These are phyloP conservation scores for Nephrotoma guestfalica DNA, from an alignment of 2,888 invertebrate genomes.

Conservation along the genomic window DNA sequence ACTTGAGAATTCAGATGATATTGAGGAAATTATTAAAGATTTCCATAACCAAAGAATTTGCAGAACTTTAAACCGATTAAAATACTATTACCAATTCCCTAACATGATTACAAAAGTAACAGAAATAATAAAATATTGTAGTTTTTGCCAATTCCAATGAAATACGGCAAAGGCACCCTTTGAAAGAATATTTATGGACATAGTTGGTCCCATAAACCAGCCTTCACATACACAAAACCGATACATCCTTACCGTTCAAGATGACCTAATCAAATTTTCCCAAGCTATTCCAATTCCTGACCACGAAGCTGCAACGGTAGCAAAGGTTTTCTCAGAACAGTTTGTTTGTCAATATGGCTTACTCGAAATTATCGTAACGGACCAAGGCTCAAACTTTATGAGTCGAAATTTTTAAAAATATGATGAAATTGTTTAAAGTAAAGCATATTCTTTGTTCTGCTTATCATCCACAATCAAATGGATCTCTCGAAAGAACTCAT, in stretches of 20 bases:
- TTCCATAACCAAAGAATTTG: slow-evolving; percentile 12
- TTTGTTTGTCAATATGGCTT: too few relatives aligned
- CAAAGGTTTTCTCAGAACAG: too few relatives aligned
- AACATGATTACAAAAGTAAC: slow-evolving; percentile 14
- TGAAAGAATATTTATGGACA: slow-evolving; percentile 19
- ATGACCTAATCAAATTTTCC: slow-evolving; percentile 22
- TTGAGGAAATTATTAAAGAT: background rate
- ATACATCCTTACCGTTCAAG: slow-evolving; percentile 23
- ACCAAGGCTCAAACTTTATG: slow-evolving; percentile 2
- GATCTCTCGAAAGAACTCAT: slow-evolving; percentile 20
- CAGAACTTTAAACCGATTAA: slow-evolving; percentile 12
- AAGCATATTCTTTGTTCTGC: slow-evolving; percentile 12
- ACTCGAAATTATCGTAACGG: background rate
- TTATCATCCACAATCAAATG: slow-evolving; percentile 20
- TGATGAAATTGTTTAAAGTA: slow-evolving; percentile 5
- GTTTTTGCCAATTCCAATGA: slow-evolving; percentile 22
- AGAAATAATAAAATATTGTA: slow-evolving; percentile 14
- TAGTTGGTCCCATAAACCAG: slow-evolving; percentile 21
- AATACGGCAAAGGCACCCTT: slow-evolving; percentile 17
- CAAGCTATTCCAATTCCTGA: too few relatives aligned
- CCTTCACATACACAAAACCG: slow-evolving; percentile 18
- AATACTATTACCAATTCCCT: slow-evolving; percentile 15
- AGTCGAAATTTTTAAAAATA: too few relatives aligned
- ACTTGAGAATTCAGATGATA: background rate
- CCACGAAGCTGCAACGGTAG: slow-evolving; percentile 19